phyloP scores from a whole-genome alignment of 1,140 invertebrate genomes.

The Belonocnema kinseyi region DNA sequence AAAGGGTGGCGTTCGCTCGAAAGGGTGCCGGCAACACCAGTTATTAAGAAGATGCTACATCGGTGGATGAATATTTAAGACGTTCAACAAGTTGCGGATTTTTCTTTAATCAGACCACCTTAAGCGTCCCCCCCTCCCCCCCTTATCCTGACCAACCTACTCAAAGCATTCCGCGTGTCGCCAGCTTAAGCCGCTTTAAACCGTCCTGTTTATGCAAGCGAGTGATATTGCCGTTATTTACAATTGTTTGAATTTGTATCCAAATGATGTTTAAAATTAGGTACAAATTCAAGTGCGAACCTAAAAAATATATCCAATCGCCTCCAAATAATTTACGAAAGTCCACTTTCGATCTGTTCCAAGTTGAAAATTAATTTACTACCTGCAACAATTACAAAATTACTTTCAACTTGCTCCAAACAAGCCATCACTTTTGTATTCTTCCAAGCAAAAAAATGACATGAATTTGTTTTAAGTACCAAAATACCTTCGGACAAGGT shows the following conservation, averaged over 20 bases:
- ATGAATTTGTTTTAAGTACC: too few relatives aligned
- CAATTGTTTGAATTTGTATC: neutral
- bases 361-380: too few relatives aligned
- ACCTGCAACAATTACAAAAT: too few relatives aligned
- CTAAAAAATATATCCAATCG: too few relatives aligned
- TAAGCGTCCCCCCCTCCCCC: neutral
- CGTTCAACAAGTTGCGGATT: conserved; percentile 73
- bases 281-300: too few relatives aligned
- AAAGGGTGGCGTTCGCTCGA: conserved; percentile 11
- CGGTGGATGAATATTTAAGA: conserved; percentile 72
- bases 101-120: conserved; percentile 68
- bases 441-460: too few relatives aligned
- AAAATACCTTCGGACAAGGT: too few relatives aligned
- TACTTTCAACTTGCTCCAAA: too few relatives aligned
- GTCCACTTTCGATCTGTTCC: too few relatives aligned
- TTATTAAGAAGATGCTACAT: conserved; percentile 72
- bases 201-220: conserved; percentile 12
- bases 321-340: too few relatives aligned
- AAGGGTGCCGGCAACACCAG: conserved; percentile 38
- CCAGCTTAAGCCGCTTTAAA: neutral
- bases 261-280: too few relatives aligned
- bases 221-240: conserved; percentile 1
- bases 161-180: conserved; percentile 33
- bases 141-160: neutral
- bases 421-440: too few relatives aligned